Base-by-base conservation (phyloP, 2,888 invertebrate genomes). In the Phyllotreta striolata region DNA sequence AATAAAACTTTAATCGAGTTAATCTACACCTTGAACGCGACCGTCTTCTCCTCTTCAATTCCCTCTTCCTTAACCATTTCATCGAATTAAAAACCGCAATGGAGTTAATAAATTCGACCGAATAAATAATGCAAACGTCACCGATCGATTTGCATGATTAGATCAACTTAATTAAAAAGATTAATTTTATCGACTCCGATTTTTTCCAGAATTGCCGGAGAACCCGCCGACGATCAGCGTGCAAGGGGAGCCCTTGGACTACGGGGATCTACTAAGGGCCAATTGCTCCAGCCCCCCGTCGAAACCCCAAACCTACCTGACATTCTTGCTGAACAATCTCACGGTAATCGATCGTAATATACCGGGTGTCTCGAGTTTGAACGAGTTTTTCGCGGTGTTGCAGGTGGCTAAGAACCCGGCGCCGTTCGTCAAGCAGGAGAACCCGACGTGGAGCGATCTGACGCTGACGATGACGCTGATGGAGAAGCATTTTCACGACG, bases 251-350 rank as follows among this genome's bases (percentile, higher is more conserved):
- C 88, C 89, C 55, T 90, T 93, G 79, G 89, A 90, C 77, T 87
- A 89, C 0, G 91, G 91, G 0, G 92, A 93, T 79, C 83, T 85
- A 24, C 82, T 93, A 64, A 84, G 84, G 62, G 92, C 91, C 54
- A 93, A 93, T 83, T 93, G 93, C 81, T 88, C 90, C n/a, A 88
- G 91, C 3, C 86, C 89, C 5, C 89, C 90, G 4, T 90, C 92
- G 10, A 86, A 86, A 71, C 93, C 93, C 7, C 85, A 89, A 39
- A 89, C 90, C 40, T 87, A 87, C 72, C 85, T 93, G 67, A 90
- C 88, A 74, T 91, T 93, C 73, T 86, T 86, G 72, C 86, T 93
- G 70, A 93, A 93, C 80, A 91, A 91, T 77, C 86, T 88, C 74
- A 87, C 88, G 84, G 92, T 92, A 82, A 89, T 24, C 24, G 4